phyloP scores from a whole-genome alignment of 1,140 invertebrate genomes.

The Drosophila leontia region DNA sequence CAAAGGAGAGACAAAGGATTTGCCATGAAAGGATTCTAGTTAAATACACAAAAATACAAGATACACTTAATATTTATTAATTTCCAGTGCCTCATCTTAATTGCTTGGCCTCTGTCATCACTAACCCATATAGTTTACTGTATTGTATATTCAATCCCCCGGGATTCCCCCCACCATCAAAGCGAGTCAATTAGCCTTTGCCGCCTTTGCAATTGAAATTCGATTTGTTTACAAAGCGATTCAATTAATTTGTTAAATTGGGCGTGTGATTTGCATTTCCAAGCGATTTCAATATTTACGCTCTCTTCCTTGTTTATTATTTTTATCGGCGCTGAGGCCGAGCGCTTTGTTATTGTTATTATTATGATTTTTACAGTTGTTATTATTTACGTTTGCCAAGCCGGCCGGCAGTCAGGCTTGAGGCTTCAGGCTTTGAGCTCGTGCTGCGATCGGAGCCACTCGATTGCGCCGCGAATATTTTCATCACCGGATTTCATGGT shows the following conservation, averaged over 20 bases:
- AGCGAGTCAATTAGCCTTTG: conserved; percentile 14
- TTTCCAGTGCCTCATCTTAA: background rate
- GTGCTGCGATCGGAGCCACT: conserved; percentile 2
- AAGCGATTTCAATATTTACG: conserved; percentile 37
- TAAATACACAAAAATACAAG: too few species aligned
- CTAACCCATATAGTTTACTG: background rate
- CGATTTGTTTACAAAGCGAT: conserved; percentile 52
- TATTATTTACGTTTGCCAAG: conserved; percentile 40
- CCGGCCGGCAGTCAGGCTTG: conserved; percentile 5
- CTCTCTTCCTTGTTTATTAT: conserved; percentile 21
- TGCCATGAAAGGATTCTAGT: background rate
- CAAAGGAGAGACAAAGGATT: background rate
- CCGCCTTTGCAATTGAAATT: conserved; percentile 9
- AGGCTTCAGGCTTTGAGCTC: background rate
- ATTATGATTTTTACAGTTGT: conserved; percentile 29
- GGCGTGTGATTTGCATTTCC: conserved; percentile 47
- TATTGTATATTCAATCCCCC: background rate
- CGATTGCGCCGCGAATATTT: conserved; percentile 6
- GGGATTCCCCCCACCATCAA: background rate
- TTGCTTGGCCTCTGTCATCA: background rate
- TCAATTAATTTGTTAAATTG: conserved; percentile 62
- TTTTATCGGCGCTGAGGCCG: conserved; percentile 22
- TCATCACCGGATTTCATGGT: background rate
- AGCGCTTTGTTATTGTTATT: conserved; percentile 26
- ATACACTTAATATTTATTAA: too few species aligned